These are phyloP conservation scores for Galeopsomyia nigrocyanea DNA, from an alignment of 2,888 invertebrate genomes.

Conservation along the genomic window DNA sequence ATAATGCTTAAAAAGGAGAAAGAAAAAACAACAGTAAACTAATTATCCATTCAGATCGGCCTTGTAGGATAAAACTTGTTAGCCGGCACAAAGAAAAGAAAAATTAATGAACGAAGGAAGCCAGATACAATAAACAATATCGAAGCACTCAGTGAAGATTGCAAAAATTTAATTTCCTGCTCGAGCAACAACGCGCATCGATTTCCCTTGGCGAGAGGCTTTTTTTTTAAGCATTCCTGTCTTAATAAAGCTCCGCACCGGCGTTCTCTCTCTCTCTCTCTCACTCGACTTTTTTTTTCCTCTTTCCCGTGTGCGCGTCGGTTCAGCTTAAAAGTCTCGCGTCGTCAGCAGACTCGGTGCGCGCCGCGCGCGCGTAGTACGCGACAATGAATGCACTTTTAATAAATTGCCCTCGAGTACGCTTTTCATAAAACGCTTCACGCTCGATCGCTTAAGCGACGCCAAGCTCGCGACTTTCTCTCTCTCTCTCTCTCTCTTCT, in stretches of 20 bases:
- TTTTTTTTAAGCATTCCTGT: constrained; percentile 40
- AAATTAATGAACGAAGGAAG: not conserved
- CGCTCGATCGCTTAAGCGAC: constrained; percentile 42
- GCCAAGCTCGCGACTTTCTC: not conserved
- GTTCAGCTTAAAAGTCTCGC: constrained; percentile 52
- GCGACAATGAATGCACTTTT: constrained; percentile 66
- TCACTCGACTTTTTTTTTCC: constrained; percentile 7
- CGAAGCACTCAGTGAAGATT: constrained; percentile 16
- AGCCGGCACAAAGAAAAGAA: not conserved
- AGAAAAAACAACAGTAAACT: too few species aligned
- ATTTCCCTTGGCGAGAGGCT: constrained; percentile 16
- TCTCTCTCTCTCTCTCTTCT: not conserved
- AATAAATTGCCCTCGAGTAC: constrained; percentile 63
- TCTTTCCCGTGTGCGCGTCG: constrained; percentile 13
- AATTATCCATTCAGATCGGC: too few species aligned
- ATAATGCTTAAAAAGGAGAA: too few species aligned
- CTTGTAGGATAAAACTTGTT: too few species aligned
- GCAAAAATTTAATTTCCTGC: constrained; percentile 43
- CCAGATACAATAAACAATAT: constrained; percentile 27
- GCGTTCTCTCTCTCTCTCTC: constrained; percentile 6
- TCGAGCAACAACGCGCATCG: constrained; percentile 21
- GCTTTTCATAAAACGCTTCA: constrained; percentile 54
- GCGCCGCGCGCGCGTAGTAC: constrained; percentile 19
- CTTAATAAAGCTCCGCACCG: constrained; percentile 38
- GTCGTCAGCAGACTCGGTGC: constrained; percentile 57